A percentile compares a stretch with the other conserved stretches of the same genome.
Evolutionary conservation across 2,113 vertebrate genomes (phyloP).

Genomic region (Rostratula benghalensis): DNA sequence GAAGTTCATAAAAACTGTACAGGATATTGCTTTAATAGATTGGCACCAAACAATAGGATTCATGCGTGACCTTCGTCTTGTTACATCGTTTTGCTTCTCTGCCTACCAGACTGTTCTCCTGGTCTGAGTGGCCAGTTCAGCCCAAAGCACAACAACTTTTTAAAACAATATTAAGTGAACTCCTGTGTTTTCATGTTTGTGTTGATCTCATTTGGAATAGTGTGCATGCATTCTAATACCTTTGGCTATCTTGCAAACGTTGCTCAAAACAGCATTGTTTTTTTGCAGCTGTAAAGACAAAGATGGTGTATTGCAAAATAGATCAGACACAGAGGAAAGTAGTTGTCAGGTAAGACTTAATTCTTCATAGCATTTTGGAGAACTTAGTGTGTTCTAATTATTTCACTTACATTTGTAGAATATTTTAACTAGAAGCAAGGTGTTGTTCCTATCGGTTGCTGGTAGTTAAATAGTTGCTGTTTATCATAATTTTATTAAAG

Average conservation of each 20-base stretch:
- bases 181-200: not conserved
- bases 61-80: not conserved
- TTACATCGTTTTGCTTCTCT: constrained; percentile 15
- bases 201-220: not conserved
- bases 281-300: constrained; percentile 92
- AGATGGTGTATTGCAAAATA: constrained; percentile 99
- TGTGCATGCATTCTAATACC: not conserved
- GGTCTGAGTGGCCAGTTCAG: not conserved
- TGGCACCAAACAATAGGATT: constrained; percentile 13
- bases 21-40: constrained; percentile 34
- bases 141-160: not conserved
- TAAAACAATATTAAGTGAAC: not conserved
- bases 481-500: constrained; percentile 90
- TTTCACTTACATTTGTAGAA: constrained; percentile 71
- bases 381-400: constrained; percentile 68
- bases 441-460: constrained; percentile 72
- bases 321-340: constrained; percentile 98
- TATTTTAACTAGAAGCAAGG: constrained; percentile 71
- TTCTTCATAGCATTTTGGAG: constrained; percentile 63
- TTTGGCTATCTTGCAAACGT: not conserved
- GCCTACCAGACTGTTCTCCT: not conserved
- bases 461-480: constrained; percentile 82
- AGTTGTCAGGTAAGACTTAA: constrained; percentile 90
- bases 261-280: not conserved
- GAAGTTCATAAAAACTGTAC: constrained; percentile 40